Conservation (phyloP, 1,140 invertebrate species). For the Drosophila littoralis region DNA sequence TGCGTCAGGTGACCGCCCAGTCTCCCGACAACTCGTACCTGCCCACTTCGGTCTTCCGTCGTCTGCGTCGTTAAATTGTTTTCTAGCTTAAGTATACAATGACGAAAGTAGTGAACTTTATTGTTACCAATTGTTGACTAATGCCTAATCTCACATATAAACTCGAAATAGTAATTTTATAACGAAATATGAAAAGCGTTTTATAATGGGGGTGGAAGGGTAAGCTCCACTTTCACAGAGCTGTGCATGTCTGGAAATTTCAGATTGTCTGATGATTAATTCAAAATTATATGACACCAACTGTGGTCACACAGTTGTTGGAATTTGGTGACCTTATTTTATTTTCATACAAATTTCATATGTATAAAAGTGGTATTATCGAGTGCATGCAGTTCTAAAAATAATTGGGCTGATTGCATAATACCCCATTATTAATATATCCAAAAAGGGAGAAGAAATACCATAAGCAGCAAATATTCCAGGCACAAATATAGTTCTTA, state of each 20-base stretch:
- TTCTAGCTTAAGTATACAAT: constrained; percentile 29
- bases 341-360: too few species aligned
- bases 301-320: too few species aligned
- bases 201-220: not conserved
- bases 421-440: too few species aligned
- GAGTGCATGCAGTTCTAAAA: too few species aligned
- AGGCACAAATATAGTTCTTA: too few species aligned
- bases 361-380: too few species aligned
- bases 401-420: too few species aligned
- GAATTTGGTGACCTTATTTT: too few species aligned
- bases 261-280: not conserved
- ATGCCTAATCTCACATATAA: constrained; percentile 63
- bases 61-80: constrained; percentile 55
- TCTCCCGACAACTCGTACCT: constrained; percentile 69
- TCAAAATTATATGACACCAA: too few species aligned
- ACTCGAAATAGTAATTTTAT: constrained; percentile 52
- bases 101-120: constrained; percentile 35
- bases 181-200: constrained; percentile 44
- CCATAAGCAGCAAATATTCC: too few species aligned
- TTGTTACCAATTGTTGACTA: constrained; percentile 72
- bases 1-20: constrained; percentile 50
- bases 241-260: not conserved
- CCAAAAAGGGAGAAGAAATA: too few species aligned
- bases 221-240: too few species aligned
- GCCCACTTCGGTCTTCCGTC: constrained; percentile 76